Conservation (phyloP, 2,888 invertebrate species). For the Agrotis exclamationis region DNA sequence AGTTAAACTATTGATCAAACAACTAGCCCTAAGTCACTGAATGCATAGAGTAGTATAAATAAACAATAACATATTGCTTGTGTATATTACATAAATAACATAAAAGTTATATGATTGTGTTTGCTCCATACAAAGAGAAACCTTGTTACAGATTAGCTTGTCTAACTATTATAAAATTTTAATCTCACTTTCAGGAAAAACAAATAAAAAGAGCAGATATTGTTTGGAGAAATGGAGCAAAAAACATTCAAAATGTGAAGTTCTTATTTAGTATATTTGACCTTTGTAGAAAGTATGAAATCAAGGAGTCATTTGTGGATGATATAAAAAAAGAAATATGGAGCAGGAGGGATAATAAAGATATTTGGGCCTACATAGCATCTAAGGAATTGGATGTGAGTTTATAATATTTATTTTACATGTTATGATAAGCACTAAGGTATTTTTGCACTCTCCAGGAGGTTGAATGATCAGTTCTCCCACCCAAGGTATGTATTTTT, state of each 20-base stretch:
- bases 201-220: slow-evolving; percentile 91
- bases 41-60: too few species aligned
- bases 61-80: too few species aligned
- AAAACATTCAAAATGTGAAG: slow-evolving; percentile 89
- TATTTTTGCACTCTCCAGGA: too few species aligned
- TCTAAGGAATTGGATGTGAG: slow-evolving; percentile 84
- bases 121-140: neutral
- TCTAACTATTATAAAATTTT: neutral
- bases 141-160: neutral
- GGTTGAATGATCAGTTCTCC: neutral
- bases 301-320: slow-evolving; percentile 90
- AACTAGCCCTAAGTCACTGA: too few species aligned
- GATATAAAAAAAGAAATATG: slow-evolving; percentile 84
- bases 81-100: neutral
- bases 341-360: slow-evolving; percentile 76
- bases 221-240: slow-evolving; percentile 92
- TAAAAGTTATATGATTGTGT: neutral
- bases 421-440: neutral
- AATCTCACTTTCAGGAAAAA: slow-evolving; percentile 78
- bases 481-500: too few species aligned
- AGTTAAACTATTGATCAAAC: too few species aligned
- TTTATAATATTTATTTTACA: neutral
- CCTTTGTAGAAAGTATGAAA: slow-evolving; percentile 90
- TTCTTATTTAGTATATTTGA: slow-evolving; percentile 92
- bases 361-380: slow-evolving; percentile 86